phyloP scores from a whole-genome alignment of 1,140 invertebrate genomes.

The Thalassaphorura encarpata region DNA sequence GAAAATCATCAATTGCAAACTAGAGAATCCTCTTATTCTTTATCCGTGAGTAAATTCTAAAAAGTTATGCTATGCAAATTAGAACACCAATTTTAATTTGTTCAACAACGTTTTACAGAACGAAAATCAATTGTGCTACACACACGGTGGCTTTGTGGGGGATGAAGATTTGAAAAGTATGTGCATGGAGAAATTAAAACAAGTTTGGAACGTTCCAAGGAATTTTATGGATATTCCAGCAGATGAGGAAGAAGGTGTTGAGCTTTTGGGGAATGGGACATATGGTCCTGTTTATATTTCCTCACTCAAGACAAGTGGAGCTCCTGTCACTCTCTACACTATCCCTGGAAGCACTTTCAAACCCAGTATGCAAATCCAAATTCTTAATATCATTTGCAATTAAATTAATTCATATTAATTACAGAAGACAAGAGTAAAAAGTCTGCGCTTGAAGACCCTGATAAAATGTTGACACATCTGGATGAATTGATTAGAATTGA shows the following conservation, averaged over 20 bases:
- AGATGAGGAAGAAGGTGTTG: constrained; percentile 35
- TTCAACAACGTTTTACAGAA: constrained; percentile 9
- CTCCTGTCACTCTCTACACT: constrained; percentile 22
- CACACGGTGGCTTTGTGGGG: constrained; percentile 25
- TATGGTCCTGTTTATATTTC: constrained; percentile 56
- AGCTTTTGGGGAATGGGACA: constrained; percentile 57
- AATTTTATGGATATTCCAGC: constrained; percentile 51
- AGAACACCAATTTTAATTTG: background rate
- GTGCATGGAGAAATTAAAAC: constrained; percentile 53
- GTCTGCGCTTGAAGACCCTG: constrained; percentile 7
- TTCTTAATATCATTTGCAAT: background rate
- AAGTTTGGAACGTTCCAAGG: constrained; percentile 59
- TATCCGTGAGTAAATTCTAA: too few species aligned
- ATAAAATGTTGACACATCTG: constrained; percentile 46
- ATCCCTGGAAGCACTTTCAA: constrained; percentile 10
- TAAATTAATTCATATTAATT: background rate
- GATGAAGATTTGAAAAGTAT: constrained; percentile 23
- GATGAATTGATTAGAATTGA: constrained; percentile 55
- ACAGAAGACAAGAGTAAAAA: constrained; percentile 17
- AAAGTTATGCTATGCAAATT: background rate
- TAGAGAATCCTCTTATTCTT: constrained; percentile 12
- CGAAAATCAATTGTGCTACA: constrained; percentile 19
- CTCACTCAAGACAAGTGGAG: constrained; percentile 22
- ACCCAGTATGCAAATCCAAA: background rate
- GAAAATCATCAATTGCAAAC: constrained; percentile 24